These are phyloP conservation scores for Calyptomena viridis DNA, from an alignment of 2,113 vertebrate genomes.

Conservation along the genomic window DNA sequence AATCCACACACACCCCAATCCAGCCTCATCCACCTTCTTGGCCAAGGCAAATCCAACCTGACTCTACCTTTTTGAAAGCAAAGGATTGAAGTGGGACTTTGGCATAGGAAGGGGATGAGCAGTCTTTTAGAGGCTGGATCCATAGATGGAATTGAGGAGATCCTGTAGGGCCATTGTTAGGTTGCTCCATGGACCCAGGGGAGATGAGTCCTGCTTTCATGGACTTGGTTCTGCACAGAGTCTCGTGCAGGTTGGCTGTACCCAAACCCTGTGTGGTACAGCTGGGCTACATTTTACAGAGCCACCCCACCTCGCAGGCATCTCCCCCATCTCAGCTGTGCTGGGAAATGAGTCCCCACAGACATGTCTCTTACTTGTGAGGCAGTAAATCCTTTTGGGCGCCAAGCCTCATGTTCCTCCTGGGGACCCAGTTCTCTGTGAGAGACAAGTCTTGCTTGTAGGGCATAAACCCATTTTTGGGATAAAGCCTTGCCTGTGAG, in stretches of 20 bases:
- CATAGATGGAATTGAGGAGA: neutral
- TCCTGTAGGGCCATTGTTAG: neutral
- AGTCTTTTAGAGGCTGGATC: neutral
- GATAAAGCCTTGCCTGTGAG: neutral
- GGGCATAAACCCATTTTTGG: neutral
- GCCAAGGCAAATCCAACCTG: neutral
- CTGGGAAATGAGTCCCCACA: neutral
- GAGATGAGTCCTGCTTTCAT: neutral
- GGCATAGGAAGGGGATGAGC: neutral
- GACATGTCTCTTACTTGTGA: neutral
- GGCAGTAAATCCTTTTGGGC: neutral
- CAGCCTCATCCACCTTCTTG: neutral
- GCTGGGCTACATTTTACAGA: neutral
- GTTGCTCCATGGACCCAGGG: neutral
- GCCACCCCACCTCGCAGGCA: rapidly evolving
- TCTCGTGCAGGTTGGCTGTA: neutral
- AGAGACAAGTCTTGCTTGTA: neutral
- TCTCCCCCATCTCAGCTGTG: neutral
- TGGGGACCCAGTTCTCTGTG: neutral
- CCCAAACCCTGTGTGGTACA: neutral
- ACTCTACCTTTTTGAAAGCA: neutral
- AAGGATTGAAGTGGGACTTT: neutral
- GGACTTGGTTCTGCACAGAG: neutral
- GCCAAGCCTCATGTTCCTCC: neutral
- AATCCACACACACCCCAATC: neutral